Conservation (phyloP, 2,888 invertebrate species). For the Petrolisthes cinctipes region DNA sequence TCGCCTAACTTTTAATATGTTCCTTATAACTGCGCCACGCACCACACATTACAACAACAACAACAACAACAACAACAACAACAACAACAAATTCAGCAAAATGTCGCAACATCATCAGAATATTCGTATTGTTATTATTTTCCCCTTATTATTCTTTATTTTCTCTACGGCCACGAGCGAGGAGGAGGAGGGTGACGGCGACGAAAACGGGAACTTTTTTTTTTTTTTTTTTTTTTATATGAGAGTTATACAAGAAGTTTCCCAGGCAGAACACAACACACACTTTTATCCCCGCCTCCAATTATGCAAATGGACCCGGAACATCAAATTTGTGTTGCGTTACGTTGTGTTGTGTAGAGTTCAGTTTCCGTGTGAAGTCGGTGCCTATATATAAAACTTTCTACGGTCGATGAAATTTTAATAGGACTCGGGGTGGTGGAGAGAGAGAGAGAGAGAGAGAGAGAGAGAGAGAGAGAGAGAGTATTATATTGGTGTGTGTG, state of each 20-base stretch:
- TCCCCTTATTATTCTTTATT: no score
- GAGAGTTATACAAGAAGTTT: neutral
- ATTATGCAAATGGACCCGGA: neutral
- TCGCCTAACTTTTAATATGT: no score
- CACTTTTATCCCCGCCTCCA: neutral
- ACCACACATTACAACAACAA: no score
- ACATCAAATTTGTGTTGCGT: neutral
- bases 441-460: neutral
- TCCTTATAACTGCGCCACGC: no score
- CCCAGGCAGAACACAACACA: neutral
- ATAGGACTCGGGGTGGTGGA: neutral
- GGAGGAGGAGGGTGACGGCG: no score
- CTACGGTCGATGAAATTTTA: neutral
- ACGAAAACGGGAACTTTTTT: neutral
- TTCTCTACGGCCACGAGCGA: no score
- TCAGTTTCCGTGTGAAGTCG: neutral
- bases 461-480: neutral
- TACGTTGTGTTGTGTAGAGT: neutral
- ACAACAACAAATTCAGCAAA: no score
- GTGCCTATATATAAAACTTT: neutral
- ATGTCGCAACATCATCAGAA: no score
- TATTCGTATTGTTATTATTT: no score
- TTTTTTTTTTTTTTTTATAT: neutral
- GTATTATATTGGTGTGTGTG: no score
- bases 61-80: no score